Conservation (phyloP, 2,113 vertebrate species). For the Manacus vitellinus region DNA sequence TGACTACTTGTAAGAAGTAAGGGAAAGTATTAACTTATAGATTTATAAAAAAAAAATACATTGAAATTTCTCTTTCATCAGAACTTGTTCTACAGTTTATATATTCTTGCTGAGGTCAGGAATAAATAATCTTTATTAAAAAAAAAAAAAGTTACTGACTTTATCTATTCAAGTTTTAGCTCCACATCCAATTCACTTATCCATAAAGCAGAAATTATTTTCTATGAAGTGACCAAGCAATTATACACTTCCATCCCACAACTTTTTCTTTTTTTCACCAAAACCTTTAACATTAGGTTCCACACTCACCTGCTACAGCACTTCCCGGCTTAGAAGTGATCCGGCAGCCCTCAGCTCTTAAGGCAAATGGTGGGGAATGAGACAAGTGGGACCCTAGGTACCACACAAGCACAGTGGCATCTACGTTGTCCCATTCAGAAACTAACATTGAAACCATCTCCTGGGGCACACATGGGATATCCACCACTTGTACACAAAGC, state of each 20-base stretch:
- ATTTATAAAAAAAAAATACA: background rate
- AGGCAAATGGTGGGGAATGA: background rate
- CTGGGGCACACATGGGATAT: background rate
- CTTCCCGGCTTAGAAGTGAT: background rate
- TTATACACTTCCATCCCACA: background rate
- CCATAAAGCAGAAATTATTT: background rate
- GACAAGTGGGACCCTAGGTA: background rate
- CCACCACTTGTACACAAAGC: background rate
- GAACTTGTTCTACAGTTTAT: background rate
- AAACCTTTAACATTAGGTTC: background rate
- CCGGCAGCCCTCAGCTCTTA: background rate
- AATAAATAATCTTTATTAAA: background rate
- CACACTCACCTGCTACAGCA: background rate
- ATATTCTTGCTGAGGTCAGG: background rate
- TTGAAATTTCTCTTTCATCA: background rate
- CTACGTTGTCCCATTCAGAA: background rate
- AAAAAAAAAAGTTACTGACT: background rate
- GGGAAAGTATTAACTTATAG: background rate
- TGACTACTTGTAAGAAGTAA: background rate
- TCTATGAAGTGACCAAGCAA: background rate
- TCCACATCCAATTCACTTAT: background rate
- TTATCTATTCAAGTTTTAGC: background rate
- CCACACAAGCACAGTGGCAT: background rate
- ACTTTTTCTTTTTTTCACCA: background rate
- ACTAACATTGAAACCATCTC: background rate